phyloP scores from a whole-genome alignment of 2,797 vertebrate genomes.

The Cynodonichthys magdalenae region DNA sequence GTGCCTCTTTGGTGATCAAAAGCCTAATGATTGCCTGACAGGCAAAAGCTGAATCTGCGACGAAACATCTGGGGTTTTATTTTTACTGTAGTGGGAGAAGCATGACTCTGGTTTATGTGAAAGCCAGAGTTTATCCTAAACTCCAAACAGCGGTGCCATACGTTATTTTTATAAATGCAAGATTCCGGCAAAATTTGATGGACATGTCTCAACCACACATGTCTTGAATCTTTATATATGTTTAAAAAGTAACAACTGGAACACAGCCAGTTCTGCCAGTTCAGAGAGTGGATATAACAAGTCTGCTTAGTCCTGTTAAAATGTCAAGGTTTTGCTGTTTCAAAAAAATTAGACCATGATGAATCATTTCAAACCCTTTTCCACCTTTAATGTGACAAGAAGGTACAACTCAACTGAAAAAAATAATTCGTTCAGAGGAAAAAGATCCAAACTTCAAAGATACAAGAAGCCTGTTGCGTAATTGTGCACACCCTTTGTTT shows the following conservation, averaged over 20 bases:
- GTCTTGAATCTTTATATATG: slow-evolving; percentile 24
- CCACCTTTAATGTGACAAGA: no score
- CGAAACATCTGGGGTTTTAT: slow-evolving; percentile 35
- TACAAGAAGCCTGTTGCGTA: no score
- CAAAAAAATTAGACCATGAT: no score
- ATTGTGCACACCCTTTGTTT: no score
- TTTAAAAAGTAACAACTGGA: slow-evolving; percentile 41
- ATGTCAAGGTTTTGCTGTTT: no score
- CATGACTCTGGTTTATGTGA: slow-evolving; percentile 16
- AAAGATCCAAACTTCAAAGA: no score
- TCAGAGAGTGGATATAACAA: neutral
- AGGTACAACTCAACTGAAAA: no score
- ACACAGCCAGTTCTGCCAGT: slow-evolving; percentile 4
- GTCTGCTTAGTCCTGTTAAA: no score
- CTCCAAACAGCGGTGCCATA: slow-evolving; percentile 16
- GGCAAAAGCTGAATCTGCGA: slow-evolving; percentile 29
- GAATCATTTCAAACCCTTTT: no score
- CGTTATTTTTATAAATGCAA: neutral
- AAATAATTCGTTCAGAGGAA: no score
- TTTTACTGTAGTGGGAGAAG: slow-evolving; percentile 20
- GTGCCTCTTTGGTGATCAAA: slow-evolving; percentile 28
- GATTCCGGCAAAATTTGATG: slow-evolving; percentile 10
- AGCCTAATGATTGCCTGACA: slow-evolving; percentile 26
- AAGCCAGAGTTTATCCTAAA: slow-evolving; percentile 23
- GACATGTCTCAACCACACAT: slow-evolving; percentile 9